phyloP scores from a whole-genome alignment of 2,113 vertebrate species.

The Oophaga pumilio region DNA sequence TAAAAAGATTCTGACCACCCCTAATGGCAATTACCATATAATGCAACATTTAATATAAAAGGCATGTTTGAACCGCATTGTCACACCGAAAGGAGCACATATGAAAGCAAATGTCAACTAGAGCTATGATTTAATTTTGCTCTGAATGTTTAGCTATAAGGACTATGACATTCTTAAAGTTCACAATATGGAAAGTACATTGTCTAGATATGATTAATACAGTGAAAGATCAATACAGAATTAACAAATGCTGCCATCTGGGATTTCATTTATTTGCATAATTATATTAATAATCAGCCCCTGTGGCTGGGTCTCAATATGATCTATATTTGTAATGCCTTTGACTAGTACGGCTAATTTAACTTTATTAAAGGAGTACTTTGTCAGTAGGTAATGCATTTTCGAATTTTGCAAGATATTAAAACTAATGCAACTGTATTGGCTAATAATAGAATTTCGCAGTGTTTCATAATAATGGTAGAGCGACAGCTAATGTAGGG shows the following conservation, averaged over 20 bases:
- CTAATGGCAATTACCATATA: slow-evolving; percentile 6
- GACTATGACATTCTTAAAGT: slow-evolving; percentile 51
- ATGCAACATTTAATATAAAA: slow-evolving; percentile 16
- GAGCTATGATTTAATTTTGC: slow-evolving; percentile 33
- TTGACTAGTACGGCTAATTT: slow-evolving; percentile 17
- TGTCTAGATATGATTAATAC: slow-evolving; percentile 56
- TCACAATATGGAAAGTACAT: slow-evolving; percentile 55
- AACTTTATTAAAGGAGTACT: slow-evolving; percentile 22
- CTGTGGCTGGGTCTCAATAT: slow-evolving; percentile 33
- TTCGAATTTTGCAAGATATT: neutral
- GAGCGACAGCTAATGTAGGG: neutral
- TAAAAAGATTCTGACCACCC: neutral
- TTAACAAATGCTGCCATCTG: slow-evolving; percentile 50
- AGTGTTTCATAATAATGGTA: neutral
- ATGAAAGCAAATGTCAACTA: slow-evolving; percentile 43
- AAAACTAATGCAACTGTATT: neutral
- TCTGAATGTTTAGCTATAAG: slow-evolving; percentile 43
- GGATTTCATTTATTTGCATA: slow-evolving; percentile 45
- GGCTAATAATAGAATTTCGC: neutral
- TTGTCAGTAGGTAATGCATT: neutral
- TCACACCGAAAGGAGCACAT: neutral
- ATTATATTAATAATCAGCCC: slow-evolving; percentile 52
- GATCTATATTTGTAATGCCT: slow-evolving; percentile 36
- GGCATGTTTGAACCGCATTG: neutral
- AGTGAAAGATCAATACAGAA: slow-evolving; percentile 48